A percentile compares a stretch with the other conserved stretches of the same genome.
phyloP scores from a whole-genome alignment of 2,113 vertebrate species.

The Melanerpes aurifrons region DNA sequence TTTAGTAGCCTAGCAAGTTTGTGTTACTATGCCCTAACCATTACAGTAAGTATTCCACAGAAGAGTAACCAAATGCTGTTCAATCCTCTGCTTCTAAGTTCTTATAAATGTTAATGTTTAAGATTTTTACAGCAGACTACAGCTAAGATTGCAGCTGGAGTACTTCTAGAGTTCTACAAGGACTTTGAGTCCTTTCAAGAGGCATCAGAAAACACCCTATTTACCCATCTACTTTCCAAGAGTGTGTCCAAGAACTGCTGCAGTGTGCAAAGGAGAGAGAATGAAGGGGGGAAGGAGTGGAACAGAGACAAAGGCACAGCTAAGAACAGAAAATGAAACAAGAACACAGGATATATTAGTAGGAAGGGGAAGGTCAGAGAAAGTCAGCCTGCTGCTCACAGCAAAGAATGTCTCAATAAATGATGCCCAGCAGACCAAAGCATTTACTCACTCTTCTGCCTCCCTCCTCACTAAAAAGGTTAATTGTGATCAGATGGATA shows the following conservation, averaged over 20 bases:
- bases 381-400: neutral
- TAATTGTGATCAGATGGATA: constrained; percentile 9
- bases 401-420: neutral
- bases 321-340: neutral
- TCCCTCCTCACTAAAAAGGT: neutral
- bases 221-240: constrained; percentile 14
- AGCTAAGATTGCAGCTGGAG: neutral
- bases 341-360: neutral
- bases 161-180: neutral
- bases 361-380: constrained; percentile 16
- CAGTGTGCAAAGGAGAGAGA: rapidly evolving
- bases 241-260: neutral
- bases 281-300: no score
- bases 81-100: constrained; percentile 1
- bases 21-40: neutral
- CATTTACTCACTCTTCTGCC: neutral
- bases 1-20: neutral
- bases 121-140: neutral
- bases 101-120: neutral
- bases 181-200: neutral
- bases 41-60: neutral
- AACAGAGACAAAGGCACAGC: neutral
- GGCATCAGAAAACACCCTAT: neutral
- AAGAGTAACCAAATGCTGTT: neutral
- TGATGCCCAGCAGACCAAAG: neutral